Evolutionary conservation across 2,888 invertebrate genomes (phyloP), one percentile per base, ranked within the genome.

Genomic region (Eristalinus sepulchralis): DNA sequence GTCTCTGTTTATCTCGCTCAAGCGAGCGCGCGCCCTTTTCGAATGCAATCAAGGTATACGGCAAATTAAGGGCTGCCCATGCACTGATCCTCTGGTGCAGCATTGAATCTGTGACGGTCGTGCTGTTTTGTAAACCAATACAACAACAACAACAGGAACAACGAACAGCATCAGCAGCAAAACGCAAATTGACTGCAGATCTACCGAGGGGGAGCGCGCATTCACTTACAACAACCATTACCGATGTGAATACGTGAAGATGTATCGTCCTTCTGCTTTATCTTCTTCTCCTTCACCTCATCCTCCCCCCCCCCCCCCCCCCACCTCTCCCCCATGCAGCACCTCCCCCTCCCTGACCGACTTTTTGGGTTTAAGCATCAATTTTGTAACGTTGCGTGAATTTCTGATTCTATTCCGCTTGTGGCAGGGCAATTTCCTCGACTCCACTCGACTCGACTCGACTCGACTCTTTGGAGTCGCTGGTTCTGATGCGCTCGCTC

Each of bases 381-480:
- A 78, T 86, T 79, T 79, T 83, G 70, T 70, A 79, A 75, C 78
- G 83, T 73, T 83, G 70, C 83, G 78, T 86, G 86, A 79, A 83
- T 75, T 86, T 83, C 75, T 86, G 86, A 82, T 83, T 75, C 70
- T 83, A 83, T 83, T 86, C 83, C 55, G 83, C 78, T 83, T 83
- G 79, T 86, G 86, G 86, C 86, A 83, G 83, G 66, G 78, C 83
- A 86, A 86, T 86, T 83, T 86, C 83, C 86, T 86, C n/a, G n/a
- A n/a, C n/a, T n/a, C n/a, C n/a, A n/a, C n/a, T n/a, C n/a, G n/a
- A n/a, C n/a, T n/a, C n/a, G n/a, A n/a, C n/a, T n/a, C n/a, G n/a
- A 34, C 73, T 83, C 78, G 17, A n/a, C 10, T 34, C 34, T 34
- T 10, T 34, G 34, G 6, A 8, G 9, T 8, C 17, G 47, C 47